Base-by-base conservation (phyloP, 2,888 invertebrate genomes). In the Anodontia alba region DNA sequence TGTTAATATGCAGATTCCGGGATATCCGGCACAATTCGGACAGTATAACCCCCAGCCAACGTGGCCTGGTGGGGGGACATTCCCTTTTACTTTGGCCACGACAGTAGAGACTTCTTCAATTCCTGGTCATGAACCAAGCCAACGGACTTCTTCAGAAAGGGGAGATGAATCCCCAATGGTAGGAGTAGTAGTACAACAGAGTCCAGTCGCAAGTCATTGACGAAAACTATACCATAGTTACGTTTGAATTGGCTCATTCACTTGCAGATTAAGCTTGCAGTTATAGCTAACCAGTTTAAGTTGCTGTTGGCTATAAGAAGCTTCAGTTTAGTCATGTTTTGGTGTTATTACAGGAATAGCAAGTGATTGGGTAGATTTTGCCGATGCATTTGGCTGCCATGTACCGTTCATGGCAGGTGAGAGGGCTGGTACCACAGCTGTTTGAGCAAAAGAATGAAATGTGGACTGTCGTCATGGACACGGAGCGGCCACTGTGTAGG, bases 121-220 rank as follows among this genome's bases (percentile, higher is more conserved):
- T 66, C 79, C 85, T n/a, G 77, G 84, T 68, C 83, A 84, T 51
- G 89, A 88, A 66, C 79, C 84, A 12, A 79, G 80, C 46, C 88
- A 87, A 74, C 79, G 89, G 78, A 86, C 88, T 80, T 87, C 88
- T 8, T 78, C 88, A 33, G 91, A 90, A 70, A 80, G 92, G 26
- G 90, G 96, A 88, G 96, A 96, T 90, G 97, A 97, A 93, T 97
- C 97, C 92, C 97, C 97, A 89, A 97, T 98, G 97, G 97, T 98
- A 92, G 97, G 97, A 87, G 97, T 97, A 91, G 97, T 98, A 95
- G 97, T 97, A 94, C 97, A 97, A 95, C 98, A 98, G 96, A 97
- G 97, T 96, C 98, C 98, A 92, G 98, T 98, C 93, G 98, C 97
- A 95, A 98, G 98, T 95, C 98, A 98, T 95, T 96, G 93, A 94